Evolutionary conservation across 2,113 vertebrate genomes (phyloP), one percentile per base, ranked within the genome.

Genomic region (Melanotaenia duboulayi): DNA sequence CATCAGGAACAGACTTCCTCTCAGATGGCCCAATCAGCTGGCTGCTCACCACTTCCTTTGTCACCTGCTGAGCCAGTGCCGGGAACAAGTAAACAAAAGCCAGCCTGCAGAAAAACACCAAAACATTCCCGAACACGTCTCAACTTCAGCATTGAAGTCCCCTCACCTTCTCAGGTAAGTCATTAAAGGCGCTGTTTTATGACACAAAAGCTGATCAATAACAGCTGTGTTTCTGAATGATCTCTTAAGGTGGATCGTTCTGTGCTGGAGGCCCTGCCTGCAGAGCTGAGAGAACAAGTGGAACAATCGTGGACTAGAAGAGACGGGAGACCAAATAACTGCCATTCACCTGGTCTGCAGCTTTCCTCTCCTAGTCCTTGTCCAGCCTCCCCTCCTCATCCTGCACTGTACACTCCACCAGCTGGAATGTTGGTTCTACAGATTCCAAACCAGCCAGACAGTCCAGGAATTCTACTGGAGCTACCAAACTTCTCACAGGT

Each of bases 401-500:
- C 74, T 88, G 68, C 85, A 82, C 65, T 67, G 24, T 51, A 86
- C 28, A 89, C 90, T 37, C 93, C 94, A 0, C 87, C 94, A 42
- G 78, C 89, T 44, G 95, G 95, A 83, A 94, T 94, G 0, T 90
- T 98, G 82, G 86, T 98, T 23, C 86, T 98, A 32, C 95, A 99
- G 88, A 94, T 98, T 75, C 96, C 96, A 80, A 95, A 96, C 72
- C 91, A 95, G 76, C 94, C 94, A 24, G 96, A 94, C 74, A 89
- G 87, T 75, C 92, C 91, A 0, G 96, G 95, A 82, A 95, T 99
- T 82, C 94, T 99, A 6, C 95, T 99, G 86, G 96, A 97, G 49
- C 94, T 99, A 16, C 97, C 98, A 17, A 96, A 95, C 71, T 96
- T 96, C 90, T 99, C 97, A 73, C 96, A 99, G 95, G 98, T 98